These are phyloP conservation scores for Asarcornis scutulata DNA, from an alignment of 2,113 vertebrate species.

Conservation along the genomic window DNA sequence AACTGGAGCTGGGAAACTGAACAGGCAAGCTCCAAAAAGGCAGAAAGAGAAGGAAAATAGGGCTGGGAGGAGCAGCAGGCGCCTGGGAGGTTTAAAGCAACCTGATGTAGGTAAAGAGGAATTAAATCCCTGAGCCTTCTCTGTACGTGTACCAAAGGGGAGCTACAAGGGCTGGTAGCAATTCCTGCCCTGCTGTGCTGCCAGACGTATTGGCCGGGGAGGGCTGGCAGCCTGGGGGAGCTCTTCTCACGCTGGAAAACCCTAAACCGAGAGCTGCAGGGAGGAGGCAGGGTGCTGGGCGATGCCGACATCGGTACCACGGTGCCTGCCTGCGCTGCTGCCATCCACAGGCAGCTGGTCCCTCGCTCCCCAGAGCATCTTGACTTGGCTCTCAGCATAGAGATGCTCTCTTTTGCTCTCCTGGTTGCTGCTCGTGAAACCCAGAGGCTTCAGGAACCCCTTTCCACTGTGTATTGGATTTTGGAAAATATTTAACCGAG, in stretches of 20 bases:
- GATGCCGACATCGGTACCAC: accelerated
- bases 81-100: neutral
- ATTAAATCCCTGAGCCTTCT: neutral
- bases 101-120: neutral
- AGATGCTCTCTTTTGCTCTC: neutral
- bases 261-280: neutral
- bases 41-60: neutral
- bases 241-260: neutral
- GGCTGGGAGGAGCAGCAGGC: neutral
- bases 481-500: neutral
- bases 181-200: neutral
- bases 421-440: neutral
- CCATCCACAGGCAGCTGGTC: accelerated
- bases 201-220: neutral
- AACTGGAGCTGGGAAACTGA: neutral
- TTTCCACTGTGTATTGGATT: accelerated
- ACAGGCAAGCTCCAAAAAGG: neutral
- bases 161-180: neutral
- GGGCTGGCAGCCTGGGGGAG: neutral
- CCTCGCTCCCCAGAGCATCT: neutral
- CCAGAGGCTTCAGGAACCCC: accelerated
- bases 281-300: neutral
- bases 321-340: accelerated
- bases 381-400: accelerated
- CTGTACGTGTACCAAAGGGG: neutral